These are phyloP conservation scores for Calliphora vicina DNA, from an alignment of 1,140 invertebrate genomes.

Conservation along the genomic window DNA sequence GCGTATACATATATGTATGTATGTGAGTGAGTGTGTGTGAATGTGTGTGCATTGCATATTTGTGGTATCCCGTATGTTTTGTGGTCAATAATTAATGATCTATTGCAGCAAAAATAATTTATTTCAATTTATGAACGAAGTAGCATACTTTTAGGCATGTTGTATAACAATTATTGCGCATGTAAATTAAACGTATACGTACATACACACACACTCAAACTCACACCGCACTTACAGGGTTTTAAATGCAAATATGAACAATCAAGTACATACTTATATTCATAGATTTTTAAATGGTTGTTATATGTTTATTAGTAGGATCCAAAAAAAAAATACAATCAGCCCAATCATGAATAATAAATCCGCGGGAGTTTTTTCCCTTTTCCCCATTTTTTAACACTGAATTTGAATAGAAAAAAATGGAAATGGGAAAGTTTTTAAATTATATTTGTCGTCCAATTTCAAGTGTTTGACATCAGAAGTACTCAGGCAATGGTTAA, in stretches of 20 bases:
- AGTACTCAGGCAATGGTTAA: no score
- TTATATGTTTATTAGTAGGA: no score
- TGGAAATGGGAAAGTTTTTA: no score
- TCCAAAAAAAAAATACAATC: no score
- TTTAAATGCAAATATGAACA: neutral
- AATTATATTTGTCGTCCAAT: no score
- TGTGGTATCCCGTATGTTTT: constrained; percentile 35
- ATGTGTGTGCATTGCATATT: constrained; percentile 27
- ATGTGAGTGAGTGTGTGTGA: neutral
- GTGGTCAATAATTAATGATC: constrained; percentile 35
- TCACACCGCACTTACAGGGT: neutral
- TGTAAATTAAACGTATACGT: constrained; percentile 7
- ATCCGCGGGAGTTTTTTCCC: no score
- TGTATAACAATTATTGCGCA: constrained; percentile 22
- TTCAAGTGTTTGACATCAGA: no score
- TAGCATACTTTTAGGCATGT: constrained; percentile 21
- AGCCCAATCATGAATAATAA: no score
- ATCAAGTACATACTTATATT: neutral
- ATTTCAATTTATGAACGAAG: constrained; percentile 24
- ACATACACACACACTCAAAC: neutral
- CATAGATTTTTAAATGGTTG: neutral
- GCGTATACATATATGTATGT: neutral
- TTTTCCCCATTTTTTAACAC: neutral
- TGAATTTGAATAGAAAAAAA: no score
- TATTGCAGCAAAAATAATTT: constrained; percentile 34